Conservation (phyloP, 2,888 invertebrate genomes). For the Cantharis lateralis region DNA sequence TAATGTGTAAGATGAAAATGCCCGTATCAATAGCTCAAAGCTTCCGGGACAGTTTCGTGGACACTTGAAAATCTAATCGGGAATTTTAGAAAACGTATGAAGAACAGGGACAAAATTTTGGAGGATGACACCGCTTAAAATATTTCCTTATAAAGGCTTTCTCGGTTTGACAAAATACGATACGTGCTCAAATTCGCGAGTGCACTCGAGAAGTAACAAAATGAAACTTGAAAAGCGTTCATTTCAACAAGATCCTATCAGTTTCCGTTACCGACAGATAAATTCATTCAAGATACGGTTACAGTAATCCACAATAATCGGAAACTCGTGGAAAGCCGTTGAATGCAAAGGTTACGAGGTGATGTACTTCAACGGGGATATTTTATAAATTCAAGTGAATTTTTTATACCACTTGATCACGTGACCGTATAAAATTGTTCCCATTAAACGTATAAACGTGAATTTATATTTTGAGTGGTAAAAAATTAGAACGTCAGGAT, state of each 20-base stretch:
- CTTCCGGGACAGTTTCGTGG: not conserved
- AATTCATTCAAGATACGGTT: conserved; percentile 2
- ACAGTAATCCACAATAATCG: conserved; percentile 5
- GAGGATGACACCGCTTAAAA: not conserved
- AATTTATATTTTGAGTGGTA: not conserved
- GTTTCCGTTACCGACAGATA: conserved; percentile 3
- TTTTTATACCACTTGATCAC: not conserved
- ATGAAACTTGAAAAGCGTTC: not conserved
- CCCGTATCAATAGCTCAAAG: not conserved
- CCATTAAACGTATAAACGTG: not conserved
- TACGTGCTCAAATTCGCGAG: not conserved
- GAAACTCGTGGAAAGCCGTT: not conserved
- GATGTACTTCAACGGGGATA: not conserved
- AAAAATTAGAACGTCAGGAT: not conserved
- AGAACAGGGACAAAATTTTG: not conserved
- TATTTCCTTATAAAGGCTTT: not conserved
- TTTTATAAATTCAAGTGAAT: not conserved
- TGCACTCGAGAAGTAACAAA: not conserved
- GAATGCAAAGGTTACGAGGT: not conserved
- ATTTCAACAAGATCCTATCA: conserved; percentile 4
- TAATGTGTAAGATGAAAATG: not conserved
- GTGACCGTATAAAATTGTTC: not conserved
- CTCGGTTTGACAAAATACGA: not conserved
- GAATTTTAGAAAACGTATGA: not conserved
- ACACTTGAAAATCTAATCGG: not conserved